A percentile compares a stretch with the other conserved stretches of the same genome.
phyloP scores from a whole-genome alignment of 2,113 vertebrate genomes.

The Sterna hirundo region DNA sequence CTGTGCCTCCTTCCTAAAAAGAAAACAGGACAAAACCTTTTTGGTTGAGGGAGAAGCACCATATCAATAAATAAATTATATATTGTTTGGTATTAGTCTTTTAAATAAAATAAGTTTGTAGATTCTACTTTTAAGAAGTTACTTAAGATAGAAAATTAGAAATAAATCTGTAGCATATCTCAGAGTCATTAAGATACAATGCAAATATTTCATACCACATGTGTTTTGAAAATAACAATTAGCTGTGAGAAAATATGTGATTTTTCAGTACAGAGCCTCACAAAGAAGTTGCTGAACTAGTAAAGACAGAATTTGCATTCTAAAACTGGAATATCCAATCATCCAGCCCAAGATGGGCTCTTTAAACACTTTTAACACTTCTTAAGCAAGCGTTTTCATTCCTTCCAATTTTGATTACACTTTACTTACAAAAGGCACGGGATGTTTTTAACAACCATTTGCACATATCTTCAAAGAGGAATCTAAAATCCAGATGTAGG shows the following conservation, averaged over 20 bases:
- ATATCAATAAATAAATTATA: not conserved
- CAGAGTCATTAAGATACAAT: not conserved
- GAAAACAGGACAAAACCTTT: not conserved
- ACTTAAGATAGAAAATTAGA: not conserved
- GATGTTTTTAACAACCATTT: not conserved
- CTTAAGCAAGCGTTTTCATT: not conserved
- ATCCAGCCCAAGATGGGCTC: not conserved
- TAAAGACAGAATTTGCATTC: not conserved
- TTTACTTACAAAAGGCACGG: not conserved
- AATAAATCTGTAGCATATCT: not conserved
- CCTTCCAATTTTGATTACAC: not conserved
- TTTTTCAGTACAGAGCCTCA: not conserved
- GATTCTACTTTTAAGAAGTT: not conserved
- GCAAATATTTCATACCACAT: not conserved
- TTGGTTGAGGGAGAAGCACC: not conserved
- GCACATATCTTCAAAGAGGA: not conserved
- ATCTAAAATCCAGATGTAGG: not conserved
- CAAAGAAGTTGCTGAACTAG: not conserved
- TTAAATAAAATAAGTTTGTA: not conserved
- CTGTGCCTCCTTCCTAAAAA: constrained; percentile 92
- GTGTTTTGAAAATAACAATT: not conserved
- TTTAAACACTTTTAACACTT: not conserved
- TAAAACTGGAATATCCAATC: not conserved
- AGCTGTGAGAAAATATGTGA: not conserved
- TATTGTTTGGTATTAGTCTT: not conserved